A percentile compares a stretch with the other conserved stretches of the same genome.
Evolutionary conservation across 2,113 vertebrate species (phyloP).

Genomic region (Platichthys flesus): DNA sequence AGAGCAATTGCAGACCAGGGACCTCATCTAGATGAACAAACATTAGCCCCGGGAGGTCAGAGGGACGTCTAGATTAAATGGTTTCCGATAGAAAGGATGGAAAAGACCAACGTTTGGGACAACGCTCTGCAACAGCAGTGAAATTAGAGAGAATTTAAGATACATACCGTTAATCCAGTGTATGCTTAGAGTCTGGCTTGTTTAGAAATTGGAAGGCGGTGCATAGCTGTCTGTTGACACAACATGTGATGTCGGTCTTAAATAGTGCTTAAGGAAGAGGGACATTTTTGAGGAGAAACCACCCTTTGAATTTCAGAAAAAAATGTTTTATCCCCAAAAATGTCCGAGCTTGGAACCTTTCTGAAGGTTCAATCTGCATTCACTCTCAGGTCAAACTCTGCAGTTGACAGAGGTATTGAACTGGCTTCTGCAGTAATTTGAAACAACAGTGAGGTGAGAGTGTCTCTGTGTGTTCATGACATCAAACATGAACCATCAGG

Average conservation of each 20-base stretch:
- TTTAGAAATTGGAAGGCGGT: background rate
- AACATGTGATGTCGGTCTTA: background rate
- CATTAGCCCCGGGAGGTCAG: slow-evolving; percentile 52
- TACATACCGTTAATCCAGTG: background rate
- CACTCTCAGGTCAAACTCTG: too few species aligned
- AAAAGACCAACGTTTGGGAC: background rate
- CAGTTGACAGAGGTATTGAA: too few species aligned
- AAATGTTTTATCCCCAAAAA: too few species aligned
- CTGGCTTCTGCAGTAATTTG: too few species aligned
- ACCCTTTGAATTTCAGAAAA: too few species aligned
- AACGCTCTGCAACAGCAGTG: background rate
- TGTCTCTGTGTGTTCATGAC: too few species aligned
- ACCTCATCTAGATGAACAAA: slow-evolving; percentile 69
- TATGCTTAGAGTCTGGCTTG: background rate
- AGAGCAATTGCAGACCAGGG: slow-evolving; percentile 55
- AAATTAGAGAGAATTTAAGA: background rate
- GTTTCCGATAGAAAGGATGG: slow-evolving; percentile 15
- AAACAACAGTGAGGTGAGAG: too few species aligned
- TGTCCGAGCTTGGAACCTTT: too few species aligned
- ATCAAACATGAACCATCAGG: too few species aligned
- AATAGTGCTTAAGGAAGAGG: too few species aligned
- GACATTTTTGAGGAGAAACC: too few species aligned
- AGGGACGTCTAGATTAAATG: slow-evolving; percentile 14
- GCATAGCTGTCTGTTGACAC: background rate
- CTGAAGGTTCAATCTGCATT: too few species aligned